phyloP scores from a whole-genome alignment of 2,797 vertebrate species.

The Phoebastria nigripes region DNA sequence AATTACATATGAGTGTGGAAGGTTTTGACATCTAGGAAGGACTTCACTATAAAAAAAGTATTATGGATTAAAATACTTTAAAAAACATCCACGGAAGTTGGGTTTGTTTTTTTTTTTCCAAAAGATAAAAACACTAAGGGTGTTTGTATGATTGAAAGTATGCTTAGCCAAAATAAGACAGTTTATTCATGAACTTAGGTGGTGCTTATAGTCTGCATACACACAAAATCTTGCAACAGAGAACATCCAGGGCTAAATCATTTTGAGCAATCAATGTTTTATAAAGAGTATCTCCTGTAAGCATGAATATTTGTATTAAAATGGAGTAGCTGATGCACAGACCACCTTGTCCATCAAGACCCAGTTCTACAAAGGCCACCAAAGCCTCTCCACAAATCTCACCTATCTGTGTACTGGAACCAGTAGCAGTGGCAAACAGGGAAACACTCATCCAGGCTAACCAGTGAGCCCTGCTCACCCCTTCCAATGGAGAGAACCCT shows the following conservation, averaged over 20 bases:
- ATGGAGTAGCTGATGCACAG: neutral
- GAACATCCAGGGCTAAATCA: neutral
- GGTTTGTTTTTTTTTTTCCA: neutral
- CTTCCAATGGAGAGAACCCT: neutral
- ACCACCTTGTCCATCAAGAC: neutral
- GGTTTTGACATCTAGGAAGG: neutral
- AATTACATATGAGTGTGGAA: neutral
- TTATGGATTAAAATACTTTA: neutral
- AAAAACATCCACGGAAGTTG: neutral
- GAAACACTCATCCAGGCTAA: neutral
- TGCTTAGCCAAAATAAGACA: neutral
- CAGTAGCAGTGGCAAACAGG: neutral
- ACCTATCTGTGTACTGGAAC: neutral
- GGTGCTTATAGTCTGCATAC: neutral
- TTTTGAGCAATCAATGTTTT: neutral
- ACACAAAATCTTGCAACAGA: neutral
- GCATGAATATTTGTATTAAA: neutral
- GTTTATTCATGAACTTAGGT: neutral
- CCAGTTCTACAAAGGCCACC: neutral
- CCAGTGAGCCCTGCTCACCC: accelerated
- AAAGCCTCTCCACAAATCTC: neutral
- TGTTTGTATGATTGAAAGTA: neutral
- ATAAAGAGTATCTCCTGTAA: neutral
- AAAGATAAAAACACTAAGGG: neutral
- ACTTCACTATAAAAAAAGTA: neutral